Percentiles rank a stretch among this genome's conserved stretches.
phyloP scores from a whole-genome alignment of 2,797 vertebrate genomes.

The Ficedula albicollis region DNA sequence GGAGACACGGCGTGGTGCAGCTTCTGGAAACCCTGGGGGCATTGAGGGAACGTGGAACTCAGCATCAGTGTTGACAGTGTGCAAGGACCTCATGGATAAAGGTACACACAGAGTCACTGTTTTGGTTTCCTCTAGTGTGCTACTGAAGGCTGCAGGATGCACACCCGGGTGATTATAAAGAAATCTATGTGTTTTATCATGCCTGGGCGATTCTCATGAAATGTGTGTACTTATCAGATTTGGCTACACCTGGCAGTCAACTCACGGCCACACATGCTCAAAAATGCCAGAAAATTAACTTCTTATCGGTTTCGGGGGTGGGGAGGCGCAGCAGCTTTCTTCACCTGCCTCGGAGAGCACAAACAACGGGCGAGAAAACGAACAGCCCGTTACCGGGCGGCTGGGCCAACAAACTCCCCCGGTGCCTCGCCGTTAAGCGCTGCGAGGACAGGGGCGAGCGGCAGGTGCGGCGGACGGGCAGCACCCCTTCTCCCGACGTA shows the following conservation, averaged over 20 bases:
- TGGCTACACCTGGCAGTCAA: neutral
- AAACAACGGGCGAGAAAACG: neutral
- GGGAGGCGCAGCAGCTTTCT: neutral
- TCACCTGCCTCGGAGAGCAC: neutral
- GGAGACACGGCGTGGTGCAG: accelerated
- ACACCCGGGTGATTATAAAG: neutral
- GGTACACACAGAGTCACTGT: accelerated
- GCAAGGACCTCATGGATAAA: accelerated
- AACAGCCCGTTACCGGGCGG: neutral
- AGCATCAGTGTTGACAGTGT: neutral
- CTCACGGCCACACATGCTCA: accelerated
- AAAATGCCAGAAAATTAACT: neutral
- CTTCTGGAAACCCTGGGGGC: neutral
- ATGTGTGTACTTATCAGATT: accelerated
- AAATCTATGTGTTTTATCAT: accelerated
- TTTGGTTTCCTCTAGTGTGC: accelerated
- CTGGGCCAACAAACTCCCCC: neutral
- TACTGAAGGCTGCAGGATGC: neutral
- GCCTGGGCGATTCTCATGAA: neutral
- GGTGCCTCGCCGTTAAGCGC: neutral
- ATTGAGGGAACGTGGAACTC: accelerated
- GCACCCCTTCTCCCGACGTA: neutral
- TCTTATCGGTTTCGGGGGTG: neutral
- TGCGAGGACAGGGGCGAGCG: neutral
- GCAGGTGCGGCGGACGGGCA: neutral